Percentiles rank a stretch among this genome's conserved stretches.
Evolutionary conservation across 2,113 vertebrate species (phyloP).

Genomic region (Casuarius casuarius): DNA sequence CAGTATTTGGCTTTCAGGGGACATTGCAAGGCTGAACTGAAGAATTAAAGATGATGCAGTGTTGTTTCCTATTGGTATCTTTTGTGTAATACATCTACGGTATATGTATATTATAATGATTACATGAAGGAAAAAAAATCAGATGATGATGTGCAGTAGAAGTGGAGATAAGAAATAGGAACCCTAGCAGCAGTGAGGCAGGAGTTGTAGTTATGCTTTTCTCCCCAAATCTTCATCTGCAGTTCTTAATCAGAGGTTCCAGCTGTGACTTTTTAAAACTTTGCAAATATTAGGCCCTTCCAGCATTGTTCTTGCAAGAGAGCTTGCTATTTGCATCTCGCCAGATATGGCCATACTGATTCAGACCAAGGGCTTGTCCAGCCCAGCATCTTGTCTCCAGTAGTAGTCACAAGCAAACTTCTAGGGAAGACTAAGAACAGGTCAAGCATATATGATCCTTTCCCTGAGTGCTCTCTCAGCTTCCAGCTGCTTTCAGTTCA

Average conservation of each 20-base stretch:
- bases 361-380: neutral
- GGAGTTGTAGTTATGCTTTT: neutral
- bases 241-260: neutral
- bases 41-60: neutral
- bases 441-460: neutral
- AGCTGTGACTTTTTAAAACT: neutral
- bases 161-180: neutral
- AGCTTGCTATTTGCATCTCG: neutral
- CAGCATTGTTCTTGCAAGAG: neutral
- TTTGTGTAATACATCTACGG: neutral
- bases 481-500: neutral
- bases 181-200: neutral
- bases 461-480: neutral
- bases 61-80: neutral
- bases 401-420: neutral
- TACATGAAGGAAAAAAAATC: neutral
- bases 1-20: neutral
- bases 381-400: neutral
- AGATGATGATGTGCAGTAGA: neutral
- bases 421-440: neutral
- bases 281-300: neutral
- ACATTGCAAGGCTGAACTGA: neutral
- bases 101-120: neutral
- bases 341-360: neutral
- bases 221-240: neutral